Base-by-base conservation (phyloP, 2,113 vertebrate genomes). In the Lepus americanus region DNA sequence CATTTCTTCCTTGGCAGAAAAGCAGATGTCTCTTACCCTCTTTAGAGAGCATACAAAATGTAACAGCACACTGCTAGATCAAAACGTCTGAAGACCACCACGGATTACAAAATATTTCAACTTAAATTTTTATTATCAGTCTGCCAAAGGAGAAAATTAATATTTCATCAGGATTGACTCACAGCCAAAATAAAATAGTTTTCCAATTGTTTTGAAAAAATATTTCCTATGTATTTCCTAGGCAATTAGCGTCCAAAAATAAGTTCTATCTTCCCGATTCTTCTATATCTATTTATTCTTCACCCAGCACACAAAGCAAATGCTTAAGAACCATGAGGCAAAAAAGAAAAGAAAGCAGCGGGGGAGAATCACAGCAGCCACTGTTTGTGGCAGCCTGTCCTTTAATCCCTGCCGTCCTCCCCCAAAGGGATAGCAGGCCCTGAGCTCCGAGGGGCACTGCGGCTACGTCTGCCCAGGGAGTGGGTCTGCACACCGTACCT, bases 191-290 rank as follows among this genome's bases (percentile, higher is more conserved):
- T 29, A 55, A 87, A 91, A 53, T 4, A 16, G 11, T 78, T 51
- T 74, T 31, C 49, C 78, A 90, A 74, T 25, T 67, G n/a, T 86
- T 80, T 25, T 61, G 64, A 95, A 44, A n/a, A 89, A 73, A n/a
- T 25, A 63, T 53, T 31, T 80, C 36, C n/a, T 64, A 63, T 36
- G n/a, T 6, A 66, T 86, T 89, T 39, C 5, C 16, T 79, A 66
- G 84, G 6, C 16, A 76, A 39, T 27, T 20, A 55, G 31, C 61
- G 73, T 19, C 25, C 12, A 44, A 82, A 87, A 72, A 27, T n/a
- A 77, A 72, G 69, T 23, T 51, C 23, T 39, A 74, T 17, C 33
- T 72, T 76, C 44, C 36, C 69, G 27, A 27, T 66, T 33, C 19
- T 31, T 51, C 53, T 2, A 0, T 10, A 55, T 25, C 55, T 89